Base-by-base conservation (phyloP, 2,113 vertebrate species). In the Misgurnus anguillicaudatus region DNA sequence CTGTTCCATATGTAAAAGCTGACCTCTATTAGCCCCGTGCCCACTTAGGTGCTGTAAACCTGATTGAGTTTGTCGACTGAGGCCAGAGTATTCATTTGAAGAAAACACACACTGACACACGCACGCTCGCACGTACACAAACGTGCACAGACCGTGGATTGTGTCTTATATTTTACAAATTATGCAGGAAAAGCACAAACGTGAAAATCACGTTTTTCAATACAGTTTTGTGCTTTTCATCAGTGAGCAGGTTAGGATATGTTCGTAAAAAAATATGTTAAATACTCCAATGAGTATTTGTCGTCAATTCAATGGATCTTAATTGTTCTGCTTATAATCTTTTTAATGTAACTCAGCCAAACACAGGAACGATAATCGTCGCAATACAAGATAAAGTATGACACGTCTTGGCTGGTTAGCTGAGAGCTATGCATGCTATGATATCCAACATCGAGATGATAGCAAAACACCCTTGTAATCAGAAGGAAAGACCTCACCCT, bases 61-160 rank as follows among this genome's bases (percentile, higher is more conserved):
- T 82, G 81, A 82, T 82, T 82, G 81, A 68, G 63, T 75, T 62
- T 79, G 80, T 78, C 41, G 31, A 77, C 80, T 78, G 62, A 78
- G 61, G 61, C 75, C 76, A 67, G 55, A 36, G 42, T 67, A 68
- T 73, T 78, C 60, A 78, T 78, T 57, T 58, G 21, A 67, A 14
- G n/a, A 65, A 75, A 17, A 66, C 62, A 58, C 41, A 80, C 24
- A 24, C 14, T 11, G n/a, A 31, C 62, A 61, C 53, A 41, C 42
- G 9, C 36, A 69, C 39, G 68, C 57, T 75, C 8, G 5, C 42
- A 19, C 36, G 51, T 36, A 63, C 55, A 70, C 77, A 51, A 58
- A 16, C 57, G n/a, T 51, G 61, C 19, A 63, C 61, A 17, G 48
- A 68, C 9, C 3, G 8, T 58, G 51, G 36, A 57, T 57, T 74